Percentiles rank a stretch among this genome's conserved stretches.
Conservation (phyloP, 2,113 vertebrate species). For the Leptobrachium ailaonicum region DNA sequence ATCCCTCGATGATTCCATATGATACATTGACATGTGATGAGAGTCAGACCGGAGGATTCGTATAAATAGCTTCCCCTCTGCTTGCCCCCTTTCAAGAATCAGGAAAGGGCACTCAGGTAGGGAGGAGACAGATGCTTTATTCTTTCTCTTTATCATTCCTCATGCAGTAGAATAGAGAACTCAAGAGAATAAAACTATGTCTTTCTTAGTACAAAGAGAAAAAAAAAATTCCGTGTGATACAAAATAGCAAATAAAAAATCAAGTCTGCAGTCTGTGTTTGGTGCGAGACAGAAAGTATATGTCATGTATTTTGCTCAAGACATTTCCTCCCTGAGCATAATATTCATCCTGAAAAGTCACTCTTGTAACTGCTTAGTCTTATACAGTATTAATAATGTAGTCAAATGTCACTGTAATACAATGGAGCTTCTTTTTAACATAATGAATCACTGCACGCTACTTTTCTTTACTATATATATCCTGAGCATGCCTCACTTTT, state of each 20-base stretch:
- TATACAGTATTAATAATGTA: slow-evolving; percentile 1
- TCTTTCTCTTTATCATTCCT: slow-evolving; percentile 15
- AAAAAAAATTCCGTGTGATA: background rate
- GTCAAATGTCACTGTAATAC: slow-evolving; percentile 3
- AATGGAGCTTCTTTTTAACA: background rate
- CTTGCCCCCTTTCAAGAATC: slow-evolving; percentile 3
- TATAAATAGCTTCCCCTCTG: background rate
- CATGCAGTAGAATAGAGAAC: background rate
- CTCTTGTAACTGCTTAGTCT: background rate
- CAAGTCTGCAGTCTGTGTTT: background rate
- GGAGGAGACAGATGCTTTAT: slow-evolving; percentile 14
- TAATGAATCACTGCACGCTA: background rate
- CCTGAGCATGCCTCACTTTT: background rate
- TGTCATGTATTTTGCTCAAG: background rate
- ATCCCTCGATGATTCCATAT: background rate
- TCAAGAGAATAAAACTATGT: background rate
- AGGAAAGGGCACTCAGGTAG: background rate
- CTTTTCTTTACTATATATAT: background rate
- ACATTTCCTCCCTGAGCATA: background rate
- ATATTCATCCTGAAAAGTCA: background rate
- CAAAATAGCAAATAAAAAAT: slow-evolving; percentile 2
- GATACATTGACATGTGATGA: slow-evolving; percentile 18
- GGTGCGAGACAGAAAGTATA: background rate
- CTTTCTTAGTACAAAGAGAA: slow-evolving; percentile 7
- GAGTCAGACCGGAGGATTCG: slow-evolving; percentile 5